Base-by-base conservation (phyloP, 2,113 vertebrate species). In the Polyodon spathula region DNA sequence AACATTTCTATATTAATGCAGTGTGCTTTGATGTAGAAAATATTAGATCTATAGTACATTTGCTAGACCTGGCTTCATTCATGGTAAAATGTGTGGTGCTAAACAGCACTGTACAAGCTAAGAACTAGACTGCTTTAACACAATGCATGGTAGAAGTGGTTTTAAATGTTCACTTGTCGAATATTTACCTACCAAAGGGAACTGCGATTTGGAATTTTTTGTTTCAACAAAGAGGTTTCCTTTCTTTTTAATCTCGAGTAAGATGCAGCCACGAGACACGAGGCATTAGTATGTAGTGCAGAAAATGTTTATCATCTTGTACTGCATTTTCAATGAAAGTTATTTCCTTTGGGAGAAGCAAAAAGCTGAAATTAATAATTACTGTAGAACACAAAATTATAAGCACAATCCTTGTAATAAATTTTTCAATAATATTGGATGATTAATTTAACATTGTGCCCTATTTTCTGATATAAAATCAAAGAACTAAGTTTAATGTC, bases 391-490 rank as follows among this genome's bases (percentile, higher is more conserved):
- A 88, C 83, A 76, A 87, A 86, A 89, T 87, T 80, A 86, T 88
- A 89, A 89, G 85, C 86, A 87, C 86, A 89, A 86, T 89, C 84
- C 86, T 88, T 89, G 75, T 89, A 89, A 90, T 90, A 89, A 64
- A 64, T 59, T 46, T 90, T 89, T 81, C 87, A 86, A 83, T 82
- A 77, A 80, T 77, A 83, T 77, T 68, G 60, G 84, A 90, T 90
- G 84, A 89, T 88, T 90, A 88, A 90, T 90, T 90, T 85, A 64
- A 60, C 57, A 59, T 46, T 54, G 27, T 64, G 63, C 40, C 63
- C 81, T 84, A 87, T 87, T 87, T 86, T 86, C 84, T 74, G 77
- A 76, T 84, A 84, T 86, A 81, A 59, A 88, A 85, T 85, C 76
- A 78, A 82, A 81, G 78, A 84, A 82, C 70, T 40, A 87, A 4